Conservation (phyloP, 2,113 vertebrate species). For the Pantherophis guttatus region DNA sequence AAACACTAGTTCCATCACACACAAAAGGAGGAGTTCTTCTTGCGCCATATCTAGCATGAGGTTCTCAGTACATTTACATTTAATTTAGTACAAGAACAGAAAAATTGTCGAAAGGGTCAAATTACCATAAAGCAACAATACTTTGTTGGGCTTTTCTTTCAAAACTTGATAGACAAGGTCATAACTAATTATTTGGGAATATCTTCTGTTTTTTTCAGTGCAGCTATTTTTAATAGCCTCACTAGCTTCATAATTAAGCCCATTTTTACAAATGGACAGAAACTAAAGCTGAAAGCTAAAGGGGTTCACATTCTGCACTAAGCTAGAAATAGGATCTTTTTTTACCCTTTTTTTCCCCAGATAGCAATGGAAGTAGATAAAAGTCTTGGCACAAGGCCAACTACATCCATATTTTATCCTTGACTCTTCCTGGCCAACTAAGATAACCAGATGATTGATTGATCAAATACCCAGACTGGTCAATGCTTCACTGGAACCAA, state of each 20-base stretch:
- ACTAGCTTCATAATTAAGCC: not conserved
- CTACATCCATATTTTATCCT: not conserved
- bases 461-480: not conserved
- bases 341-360: not conserved
- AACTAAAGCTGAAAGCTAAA: not conserved
- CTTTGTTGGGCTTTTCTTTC: not conserved
- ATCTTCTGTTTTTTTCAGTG: not conserved
- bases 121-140: not conserved
- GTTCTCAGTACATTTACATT: not conserved
- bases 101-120: not conserved
- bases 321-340: not conserved
- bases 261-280: not conserved
- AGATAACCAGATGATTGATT: not conserved
- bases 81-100: not conserved
- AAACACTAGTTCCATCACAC: not conserved
- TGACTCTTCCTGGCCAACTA: not conserved
- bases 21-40: constrained; percentile 1
- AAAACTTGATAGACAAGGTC: not conserved
- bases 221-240: not conserved
- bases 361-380: not conserved
- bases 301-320: not conserved
- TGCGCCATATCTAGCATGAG: not conserved
- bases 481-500: not conserved
- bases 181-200: not conserved
- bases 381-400: not conserved